Evolutionary conservation across 37 sponge, comb jelly and placozoan genomes (phyloP).

Genomic region (Dysidea cf. avara): DNA sequence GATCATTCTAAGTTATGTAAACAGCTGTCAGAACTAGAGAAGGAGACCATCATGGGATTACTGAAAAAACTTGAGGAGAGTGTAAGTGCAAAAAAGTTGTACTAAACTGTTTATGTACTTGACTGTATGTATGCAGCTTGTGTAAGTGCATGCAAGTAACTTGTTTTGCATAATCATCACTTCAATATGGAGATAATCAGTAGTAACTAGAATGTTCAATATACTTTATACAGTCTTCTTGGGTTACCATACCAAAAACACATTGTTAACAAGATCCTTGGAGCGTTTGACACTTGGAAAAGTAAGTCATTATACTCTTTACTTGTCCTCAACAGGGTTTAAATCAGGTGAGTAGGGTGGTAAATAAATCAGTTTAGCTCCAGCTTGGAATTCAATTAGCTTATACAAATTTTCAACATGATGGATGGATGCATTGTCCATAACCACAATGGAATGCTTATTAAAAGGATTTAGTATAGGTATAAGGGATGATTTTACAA

Average conservation of each 20-base stretch:
- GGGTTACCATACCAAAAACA: slow-evolving; percentile 23
- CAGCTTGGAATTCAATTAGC: slow-evolving; percentile 19
- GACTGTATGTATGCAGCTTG: too few relatives aligned
- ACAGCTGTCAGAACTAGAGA: slow-evolving; percentile 20
- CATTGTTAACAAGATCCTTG: slow-evolving; percentile 28
- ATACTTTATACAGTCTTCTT: slow-evolving; percentile 25
- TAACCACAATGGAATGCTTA: slow-evolving; percentile 10
- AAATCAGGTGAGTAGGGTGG: slow-evolving; percentile 43
- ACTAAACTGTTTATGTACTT: neutral
- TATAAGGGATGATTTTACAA: neutral
- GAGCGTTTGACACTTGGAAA: slow-evolving; percentile 21
- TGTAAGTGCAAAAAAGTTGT: neutral
- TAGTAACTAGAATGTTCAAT: slow-evolving; percentile 16
- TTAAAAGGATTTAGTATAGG: slow-evolving; percentile 34
- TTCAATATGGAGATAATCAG: too few relatives aligned
- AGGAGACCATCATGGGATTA: slow-evolving; percentile 9
- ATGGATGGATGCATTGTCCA: slow-evolving; percentile 38
- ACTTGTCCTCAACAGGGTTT: slow-evolving; percentile 34
- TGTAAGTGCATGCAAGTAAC: too few relatives aligned
- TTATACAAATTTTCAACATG: slow-evolving; percentile 14
- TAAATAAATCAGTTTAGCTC: slow-evolving; percentile 10
- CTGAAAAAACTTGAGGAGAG: slow-evolving; percentile 7
- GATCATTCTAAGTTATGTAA: slow-evolving; percentile 21
- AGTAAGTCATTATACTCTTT: slow-evolving; percentile 12
- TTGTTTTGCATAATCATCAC: too few relatives aligned